phyloP scores from a whole-genome alignment of 2,797 vertebrate genomes.

The Gymnocypris eckloni region DNA sequence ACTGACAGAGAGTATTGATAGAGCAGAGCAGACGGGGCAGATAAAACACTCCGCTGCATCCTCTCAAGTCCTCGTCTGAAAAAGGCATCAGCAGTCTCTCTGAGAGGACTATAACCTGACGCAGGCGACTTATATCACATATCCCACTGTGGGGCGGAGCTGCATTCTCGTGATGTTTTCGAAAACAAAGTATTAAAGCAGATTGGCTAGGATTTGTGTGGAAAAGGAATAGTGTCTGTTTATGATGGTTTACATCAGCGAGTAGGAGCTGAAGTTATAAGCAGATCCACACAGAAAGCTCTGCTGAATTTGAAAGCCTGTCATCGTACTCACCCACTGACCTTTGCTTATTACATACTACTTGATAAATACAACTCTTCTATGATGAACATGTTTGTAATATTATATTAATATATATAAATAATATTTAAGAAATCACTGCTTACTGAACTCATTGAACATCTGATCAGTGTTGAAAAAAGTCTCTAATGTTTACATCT shows the following conservation, averaged over 20 bases:
- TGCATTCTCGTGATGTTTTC: constrained; percentile 62
- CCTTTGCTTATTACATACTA: neutral
- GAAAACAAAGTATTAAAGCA: constrained; percentile 58
- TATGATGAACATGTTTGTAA: neutral
- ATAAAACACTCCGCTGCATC: constrained; percentile 50
- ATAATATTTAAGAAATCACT: neutral
- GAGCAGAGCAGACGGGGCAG: constrained; percentile 46
- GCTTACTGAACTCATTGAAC: neutral
- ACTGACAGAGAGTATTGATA: constrained; percentile 18
- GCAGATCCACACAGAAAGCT: neutral
- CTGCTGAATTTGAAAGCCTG: neutral
- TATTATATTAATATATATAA: neutral
- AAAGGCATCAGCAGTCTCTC: constrained; percentile 60
- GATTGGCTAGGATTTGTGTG: constrained; percentile 39
- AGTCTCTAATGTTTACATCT: neutral
- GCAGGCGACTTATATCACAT: constrained; percentile 56
- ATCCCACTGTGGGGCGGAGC: constrained; percentile 43
- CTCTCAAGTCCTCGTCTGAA: constrained; percentile 60
- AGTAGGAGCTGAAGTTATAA: constrained; percentile 23
- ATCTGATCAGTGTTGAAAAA: neutral
- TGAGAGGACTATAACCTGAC: constrained; percentile 53
- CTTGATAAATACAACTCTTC: neutral
- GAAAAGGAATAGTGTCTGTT: constrained; percentile 49
- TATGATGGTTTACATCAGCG: constrained; percentile 46
- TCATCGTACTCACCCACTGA: neutral